Evolutionary conservation across 2,888 invertebrate genomes (phyloP).

Genomic region (Drosophila mercatorum): DNA sequence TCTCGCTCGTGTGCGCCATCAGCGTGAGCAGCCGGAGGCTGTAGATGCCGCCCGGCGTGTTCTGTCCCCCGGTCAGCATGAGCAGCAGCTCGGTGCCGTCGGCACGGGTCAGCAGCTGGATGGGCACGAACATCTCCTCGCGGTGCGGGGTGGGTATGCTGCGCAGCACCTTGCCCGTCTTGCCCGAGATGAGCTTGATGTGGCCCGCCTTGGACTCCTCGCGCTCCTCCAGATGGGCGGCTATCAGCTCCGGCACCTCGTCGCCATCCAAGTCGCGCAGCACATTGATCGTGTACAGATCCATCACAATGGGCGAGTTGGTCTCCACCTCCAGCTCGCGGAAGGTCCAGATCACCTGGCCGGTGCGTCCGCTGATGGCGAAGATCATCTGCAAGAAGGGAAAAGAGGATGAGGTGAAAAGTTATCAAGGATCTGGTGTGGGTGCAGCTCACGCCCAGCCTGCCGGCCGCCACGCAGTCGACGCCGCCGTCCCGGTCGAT

Average conservation of each 20-base stretch:
- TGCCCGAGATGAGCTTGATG: conserved; percentile 89
- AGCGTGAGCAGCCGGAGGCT: conserved; percentile 86
- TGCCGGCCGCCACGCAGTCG: conserved; percentile 91
- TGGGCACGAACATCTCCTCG: conserved; percentile 90
- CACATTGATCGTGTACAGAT: conserved; percentile 90
- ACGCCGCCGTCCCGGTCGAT: conserved; percentile 88
- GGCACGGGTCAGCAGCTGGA: conserved; percentile 87
- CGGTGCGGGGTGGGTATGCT: conserved; percentile 88
- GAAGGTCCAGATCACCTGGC: conserved; percentile 88
- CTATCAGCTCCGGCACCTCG: conserved; percentile 88
- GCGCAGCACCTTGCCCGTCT: conserved; percentile 88
- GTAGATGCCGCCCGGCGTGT: conserved; percentile 89
- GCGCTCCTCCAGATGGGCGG: conserved; percentile 88
- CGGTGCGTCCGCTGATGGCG: conserved; percentile 88
- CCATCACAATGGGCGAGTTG: conserved; percentile 85
- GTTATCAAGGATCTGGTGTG: background rate
- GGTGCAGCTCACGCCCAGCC: conserved; percentile 87
- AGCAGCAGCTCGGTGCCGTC: conserved; percentile 88
- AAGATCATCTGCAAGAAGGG: conserved; percentile 86
- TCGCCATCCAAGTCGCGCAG: conserved; percentile 90
- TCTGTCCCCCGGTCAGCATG: conserved; percentile 91
- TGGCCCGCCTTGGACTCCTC: conserved; percentile 87
- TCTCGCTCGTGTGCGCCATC: conserved; percentile 85
- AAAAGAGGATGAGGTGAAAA: conserved; percentile 5
- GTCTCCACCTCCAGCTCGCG: conserved; percentile 83